Evolutionary conservation across 2,888 invertebrate species (phyloP), one percentile per base, ranked within the genome.

Genomic region (Ophion costatus): DNA sequence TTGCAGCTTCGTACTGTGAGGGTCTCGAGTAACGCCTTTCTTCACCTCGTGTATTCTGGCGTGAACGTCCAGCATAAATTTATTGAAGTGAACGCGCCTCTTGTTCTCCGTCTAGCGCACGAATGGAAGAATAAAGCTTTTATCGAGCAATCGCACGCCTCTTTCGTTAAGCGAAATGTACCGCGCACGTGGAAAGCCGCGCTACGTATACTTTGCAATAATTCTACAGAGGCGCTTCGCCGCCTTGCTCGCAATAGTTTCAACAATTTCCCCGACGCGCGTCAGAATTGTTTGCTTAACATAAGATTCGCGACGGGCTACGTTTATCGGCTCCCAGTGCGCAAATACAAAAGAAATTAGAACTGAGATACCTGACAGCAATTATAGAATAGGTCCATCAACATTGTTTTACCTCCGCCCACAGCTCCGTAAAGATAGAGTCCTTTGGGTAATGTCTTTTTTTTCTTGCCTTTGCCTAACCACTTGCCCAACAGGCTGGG

Each of bases 61-160:
- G 94, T 99, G 99, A 11, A 99, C 98, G 93, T 98, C 98, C 66
- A 98, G 95, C 99, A 99, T 99, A 93, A 99, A 99, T 61, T 98
- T 97, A 93, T 99, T 98, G 92, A 99, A 99, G 94, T 99, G 99
- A 2, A 99, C 98, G 87, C 99, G 95, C 69, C 95, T 94, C 91
- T 97, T 97, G 87, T 95, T 95, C 86, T 96, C 94, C 73, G 96
- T 95, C 97, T 97, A 89, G 22, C 20, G 33, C 33, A 45, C 84
- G 87, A 70, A 82, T 86, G 85, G 85, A 75, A 75, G 83, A 29
- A 51, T 42, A 63, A 78, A 33, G 75, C 17, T 83, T 70, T 76
- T 42, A 38, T 56, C 20, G 0, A 71, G 24, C 33, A 14, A 51
- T 9, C 9, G 24, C 0, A 29, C 11, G 42, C 63, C 56, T 22